Evolutionary conservation across 2,888 invertebrate genomes (phyloP), one percentile per base, ranked within the genome.

Genomic region (Barypeithes pellucidus): DNA sequence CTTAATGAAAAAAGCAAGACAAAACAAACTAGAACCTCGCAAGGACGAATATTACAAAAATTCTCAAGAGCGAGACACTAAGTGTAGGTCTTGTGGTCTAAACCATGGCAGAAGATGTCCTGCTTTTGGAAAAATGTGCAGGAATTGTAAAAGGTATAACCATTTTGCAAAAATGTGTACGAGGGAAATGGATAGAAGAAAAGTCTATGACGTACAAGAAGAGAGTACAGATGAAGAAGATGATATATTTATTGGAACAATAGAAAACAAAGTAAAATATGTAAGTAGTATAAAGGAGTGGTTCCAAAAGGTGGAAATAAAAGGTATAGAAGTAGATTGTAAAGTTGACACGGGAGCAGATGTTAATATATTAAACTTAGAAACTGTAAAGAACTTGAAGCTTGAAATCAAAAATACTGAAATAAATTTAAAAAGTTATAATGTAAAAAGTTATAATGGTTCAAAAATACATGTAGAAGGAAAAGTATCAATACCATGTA

Each of bases 351-450:
- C 22, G 24, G 62, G 29, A 1, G 43, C 62, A 2, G 45, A 65
- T 33, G 65, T 65, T 7, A 50, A 65, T 52, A 47, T 65, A 18
- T 50, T 65, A 18, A 65, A 22, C 16, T 18, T 9, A 14, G 43
- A 65, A 18, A 33, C 36, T 18, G 65, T 36, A 33, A 47, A 22
- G 5, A 24, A 66, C 0, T 20, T 66, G 12, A 5, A 22, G 12
- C 2, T 52, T 1, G 8, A 66, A 16, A 33, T 66, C 4, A 12
- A 18, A 20, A 3, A 33, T 16, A 9, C 50, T 9, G 0, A 66
- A 14, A 12, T 50, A 3, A 66, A 52, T 4, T 33, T 66, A 36
- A 66, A 20, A 14, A 33, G 36, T 18, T 66, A n/a, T n/a, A n/a
- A n/a, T n/a, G n/a, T n/a, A n/a, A n/a, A n/a, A n/a, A n/a, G n/a